Conservation (phyloP, 2,888 invertebrate species). For the Aspidiotus destructor region DNA sequence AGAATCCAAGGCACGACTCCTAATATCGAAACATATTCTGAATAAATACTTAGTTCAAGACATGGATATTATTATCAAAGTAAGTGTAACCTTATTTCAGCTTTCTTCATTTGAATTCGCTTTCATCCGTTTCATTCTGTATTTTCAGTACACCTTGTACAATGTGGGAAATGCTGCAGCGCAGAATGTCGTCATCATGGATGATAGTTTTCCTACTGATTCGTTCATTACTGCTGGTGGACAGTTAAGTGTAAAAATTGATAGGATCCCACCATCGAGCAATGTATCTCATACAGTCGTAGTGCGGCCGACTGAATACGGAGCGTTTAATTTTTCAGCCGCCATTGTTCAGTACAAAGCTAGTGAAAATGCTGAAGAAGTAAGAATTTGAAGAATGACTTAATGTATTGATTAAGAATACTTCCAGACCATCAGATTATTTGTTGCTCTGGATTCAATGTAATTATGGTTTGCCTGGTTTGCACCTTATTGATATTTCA, state of each 20-base stretch:
- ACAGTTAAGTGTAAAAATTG: slow-evolving; percentile 67
- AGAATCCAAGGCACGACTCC: slow-evolving; percentile 54
- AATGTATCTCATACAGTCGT: slow-evolving; percentile 92
- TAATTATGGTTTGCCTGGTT: too few species aligned
- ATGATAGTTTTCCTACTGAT: slow-evolving; percentile 84
- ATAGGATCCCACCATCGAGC: slow-evolving; percentile 81
- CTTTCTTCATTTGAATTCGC: neutral
- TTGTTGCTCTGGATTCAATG: too few species aligned
- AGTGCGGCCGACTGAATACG: slow-evolving; percentile 76
- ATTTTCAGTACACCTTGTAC: slow-evolving; percentile 65
- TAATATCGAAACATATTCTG: slow-evolving; percentile 86
- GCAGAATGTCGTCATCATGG: slow-evolving; percentile 75
- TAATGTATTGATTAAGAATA: slow-evolving; percentile 32
- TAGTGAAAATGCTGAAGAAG: slow-evolving; percentile 59
- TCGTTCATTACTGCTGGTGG: slow-evolving; percentile 86
- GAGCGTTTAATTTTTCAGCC: slow-evolving; percentile 94
- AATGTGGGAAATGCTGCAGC: slow-evolving; percentile 90
- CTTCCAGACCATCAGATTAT: neutral
- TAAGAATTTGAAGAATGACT: neutral
- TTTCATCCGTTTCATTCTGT: too few species aligned
- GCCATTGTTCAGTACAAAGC: slow-evolving; percentile 84
- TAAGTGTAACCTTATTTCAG: slow-evolving; percentile 40
- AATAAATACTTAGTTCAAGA: slow-evolving; percentile 94
- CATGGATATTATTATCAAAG: slow-evolving; percentile 87
- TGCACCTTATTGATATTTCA: too few species aligned